These are phyloP conservation scores for Mnemiopsis leidyi DNA, from an alignment of 37 sponge, comb jelly and placozoan genomes.

Conservation along the genomic window DNA sequence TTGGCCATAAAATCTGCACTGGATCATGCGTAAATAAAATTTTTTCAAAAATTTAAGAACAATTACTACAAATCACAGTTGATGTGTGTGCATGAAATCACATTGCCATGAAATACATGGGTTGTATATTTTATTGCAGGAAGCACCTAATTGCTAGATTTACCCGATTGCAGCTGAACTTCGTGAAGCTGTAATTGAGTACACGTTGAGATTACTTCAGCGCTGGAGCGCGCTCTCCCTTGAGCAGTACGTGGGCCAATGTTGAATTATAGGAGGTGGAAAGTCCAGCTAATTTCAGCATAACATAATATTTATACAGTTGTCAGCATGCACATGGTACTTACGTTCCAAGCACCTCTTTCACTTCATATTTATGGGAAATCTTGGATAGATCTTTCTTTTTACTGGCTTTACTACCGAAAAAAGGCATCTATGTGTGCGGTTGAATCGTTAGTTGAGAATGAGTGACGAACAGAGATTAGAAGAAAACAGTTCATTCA, in stretches of 20 bases:
- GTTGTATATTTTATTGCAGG: no score
- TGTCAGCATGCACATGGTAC: slow-evolving; percentile 47
- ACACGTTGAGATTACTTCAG: no score
- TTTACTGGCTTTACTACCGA: slow-evolving; percentile 69
- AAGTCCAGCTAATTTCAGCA: not conserved
- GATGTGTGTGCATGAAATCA: no score
- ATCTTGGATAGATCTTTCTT: slow-evolving; percentile 72
- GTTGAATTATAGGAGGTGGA: not conserved
- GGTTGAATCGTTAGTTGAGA: not conserved
- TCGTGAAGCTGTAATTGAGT: not conserved
- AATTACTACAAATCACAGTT: no score
- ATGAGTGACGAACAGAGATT: no score
- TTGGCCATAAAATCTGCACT: no score
- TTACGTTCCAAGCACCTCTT: slow-evolving; percentile 88
- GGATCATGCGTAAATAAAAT: no score
- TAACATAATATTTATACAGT: not conserved
- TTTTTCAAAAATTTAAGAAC: no score
- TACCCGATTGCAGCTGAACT: not conserved
- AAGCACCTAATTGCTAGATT: not conserved
- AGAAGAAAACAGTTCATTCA: no score
- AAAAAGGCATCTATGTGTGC: slow-evolving; percentile 72
- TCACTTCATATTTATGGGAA: slow-evolving; percentile 79
- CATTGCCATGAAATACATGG: no score
- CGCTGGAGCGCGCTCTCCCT: no score
- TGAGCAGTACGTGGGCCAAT: no score